Evolutionary conservation across 1,140 invertebrate genomes (phyloP).

Genomic region (Brachionus rubens): DNA sequence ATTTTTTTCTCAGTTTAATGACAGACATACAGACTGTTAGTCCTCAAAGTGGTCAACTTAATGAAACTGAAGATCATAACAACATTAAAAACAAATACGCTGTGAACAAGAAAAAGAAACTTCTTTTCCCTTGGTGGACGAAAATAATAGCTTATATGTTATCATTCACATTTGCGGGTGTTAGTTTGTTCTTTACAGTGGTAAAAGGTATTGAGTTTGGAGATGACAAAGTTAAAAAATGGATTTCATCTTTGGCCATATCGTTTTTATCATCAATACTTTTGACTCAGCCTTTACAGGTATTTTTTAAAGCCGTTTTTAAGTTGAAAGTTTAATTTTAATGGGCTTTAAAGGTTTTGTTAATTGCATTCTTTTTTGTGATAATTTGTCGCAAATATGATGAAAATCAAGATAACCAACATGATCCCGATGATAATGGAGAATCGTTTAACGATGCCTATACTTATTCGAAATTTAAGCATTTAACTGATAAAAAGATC

Average conservation of each 20-base stretch:
- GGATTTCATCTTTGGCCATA: constrained; percentile 1
- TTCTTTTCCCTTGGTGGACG: constrained; percentile 62
- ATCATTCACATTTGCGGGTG: constrained; percentile 57
- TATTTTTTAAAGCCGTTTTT: no score
- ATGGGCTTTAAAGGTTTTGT: constrained; percentile 64
- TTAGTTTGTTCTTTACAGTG: constrained; percentile 50
- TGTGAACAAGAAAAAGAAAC: constrained; percentile 49
- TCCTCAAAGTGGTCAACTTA: no score
- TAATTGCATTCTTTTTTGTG: constrained; percentile 62
- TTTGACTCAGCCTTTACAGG: constrained; percentile 50
- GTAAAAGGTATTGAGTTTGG: constrained; percentile 40
- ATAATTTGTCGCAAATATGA: constrained; percentile 62
- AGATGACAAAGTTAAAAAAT: constrained; percentile 42
- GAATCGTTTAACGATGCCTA: constrained; percentile 50
- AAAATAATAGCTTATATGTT: constrained; percentile 62
- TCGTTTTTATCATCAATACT: constrained; percentile 32
- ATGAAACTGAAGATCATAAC: no score
- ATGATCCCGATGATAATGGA: constrained; percentile 56
- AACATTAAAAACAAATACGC: constrained; percentile 21
- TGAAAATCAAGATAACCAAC: constrained; percentile 56
- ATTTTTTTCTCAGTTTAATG: no score
- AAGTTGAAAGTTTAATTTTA: constrained; percentile 65
- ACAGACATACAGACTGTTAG: no score
- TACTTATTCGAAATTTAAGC: constrained; percentile 57
- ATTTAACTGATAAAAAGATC: constrained; percentile 50